These are phyloP conservation scores for Euleptes europaea DNA, from an alignment of 2,113 vertebrate genomes.

Conservation along the genomic window DNA sequence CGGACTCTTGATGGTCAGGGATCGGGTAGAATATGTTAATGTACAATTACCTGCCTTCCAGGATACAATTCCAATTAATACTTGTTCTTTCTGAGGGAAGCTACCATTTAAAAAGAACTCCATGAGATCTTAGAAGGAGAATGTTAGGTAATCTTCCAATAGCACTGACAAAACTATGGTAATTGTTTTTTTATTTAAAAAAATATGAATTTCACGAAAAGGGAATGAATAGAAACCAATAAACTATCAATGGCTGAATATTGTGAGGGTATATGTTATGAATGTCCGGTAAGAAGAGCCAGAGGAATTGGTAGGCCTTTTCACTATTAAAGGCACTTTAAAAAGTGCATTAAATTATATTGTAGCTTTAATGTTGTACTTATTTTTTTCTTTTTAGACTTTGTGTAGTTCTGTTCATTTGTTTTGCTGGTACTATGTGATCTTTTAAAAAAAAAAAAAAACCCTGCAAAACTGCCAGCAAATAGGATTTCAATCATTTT, in stretches of 20 bases:
- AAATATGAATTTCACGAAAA: not conserved
- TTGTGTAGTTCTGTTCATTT: not conserved
- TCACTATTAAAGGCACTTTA: not conserved
- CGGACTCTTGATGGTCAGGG: not conserved
- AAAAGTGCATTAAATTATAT: not conserved
- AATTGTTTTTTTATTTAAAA: not conserved
- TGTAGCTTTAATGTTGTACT: not conserved
- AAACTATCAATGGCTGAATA: not conserved
- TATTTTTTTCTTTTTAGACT: not conserved
- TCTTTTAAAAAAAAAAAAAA: not conserved
- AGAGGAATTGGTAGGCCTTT: not conserved
- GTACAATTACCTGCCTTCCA: not conserved
- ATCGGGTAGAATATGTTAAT: not conserved
- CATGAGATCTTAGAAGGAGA: not conserved
- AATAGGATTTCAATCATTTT: not conserved
- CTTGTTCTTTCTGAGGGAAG: not conserved
- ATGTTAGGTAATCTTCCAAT: not conserved
- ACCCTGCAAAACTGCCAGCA: not conserved
- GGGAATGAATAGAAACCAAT: not conserved
- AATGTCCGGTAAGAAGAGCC: accelerated
- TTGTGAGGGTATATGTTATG: not conserved
- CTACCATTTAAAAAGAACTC: not conserved
- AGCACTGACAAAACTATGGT: not conserved
- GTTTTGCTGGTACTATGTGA: not conserved
- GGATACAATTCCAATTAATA: not conserved